Base-by-base conservation (phyloP, 30 jellyfish, hydroid and myxozoan genomes). In the Morbakka virulenta region DNA sequence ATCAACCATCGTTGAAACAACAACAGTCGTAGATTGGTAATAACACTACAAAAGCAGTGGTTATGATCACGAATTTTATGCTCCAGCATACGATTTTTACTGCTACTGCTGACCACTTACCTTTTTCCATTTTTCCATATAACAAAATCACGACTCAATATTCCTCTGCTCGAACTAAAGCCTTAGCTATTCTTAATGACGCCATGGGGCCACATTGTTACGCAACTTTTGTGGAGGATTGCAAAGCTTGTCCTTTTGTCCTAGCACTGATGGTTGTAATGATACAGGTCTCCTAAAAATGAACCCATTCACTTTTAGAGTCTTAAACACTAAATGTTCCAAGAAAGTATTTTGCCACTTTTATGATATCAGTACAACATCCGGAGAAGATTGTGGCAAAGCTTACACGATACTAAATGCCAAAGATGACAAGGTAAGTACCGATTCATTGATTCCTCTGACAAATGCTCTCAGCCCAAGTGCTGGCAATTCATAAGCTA, bases 261-360 rank as follows among this genome's bases (percentile, higher is more conserved):
- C 27, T 84, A 93, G 88, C 41, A 76, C 83, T 20, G 95, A 84
- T 84, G 95, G 89, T 4, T 84, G 93, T 28, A 64, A 63, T 82
- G 94, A 82, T 83, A 71, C 94, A 13, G 94, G 94, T 6, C 12
- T 82, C 3, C 66, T 27, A 12, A 57, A 82, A 64, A 82, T 82
- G 94, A 82, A 82, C 33, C 94, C 94, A 13, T 74, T 82, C 26
- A 12, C 69, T 12, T 28, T 76, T 53, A 62, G 26, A 28, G 74
- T 82, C 9, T 73, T 73, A 72, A 91, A 82, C 74, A 85, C 62
- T 36, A 63, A 82, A 3, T 28, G 84, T 20, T 51, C 84, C 3
- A 82, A 74, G 28, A 82, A 28, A 47, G 61, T 72, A n/a, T 21
- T 48, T 27, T 30, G 21, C 28, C 85, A 82, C 35, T 82, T 74